A percentile compares a stretch with the other conserved stretches of the same genome.
Evolutionary conservation across 2,888 invertebrate genomes (phyloP).

Genomic region (Lamproptera curius): DNA sequence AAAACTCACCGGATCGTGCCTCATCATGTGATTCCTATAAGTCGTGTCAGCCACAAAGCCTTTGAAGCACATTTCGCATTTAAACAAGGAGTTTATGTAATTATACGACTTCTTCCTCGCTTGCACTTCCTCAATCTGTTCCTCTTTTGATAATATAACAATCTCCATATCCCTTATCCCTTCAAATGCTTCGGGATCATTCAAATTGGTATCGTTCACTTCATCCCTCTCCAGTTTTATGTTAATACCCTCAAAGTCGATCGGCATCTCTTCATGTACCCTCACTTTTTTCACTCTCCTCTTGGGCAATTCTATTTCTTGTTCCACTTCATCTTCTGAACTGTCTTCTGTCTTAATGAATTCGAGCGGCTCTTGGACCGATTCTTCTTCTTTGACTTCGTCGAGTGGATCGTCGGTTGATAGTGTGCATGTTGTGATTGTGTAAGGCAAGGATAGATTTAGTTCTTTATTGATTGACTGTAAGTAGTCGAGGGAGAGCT

Average conservation of each 20-base stretch:
- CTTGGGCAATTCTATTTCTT: no score
- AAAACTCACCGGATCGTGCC: constrained; percentile 48
- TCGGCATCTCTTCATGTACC: background rate
- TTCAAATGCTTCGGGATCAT: constrained; percentile 20
- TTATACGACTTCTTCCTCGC: constrained; percentile 43
- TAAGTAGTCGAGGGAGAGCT: constrained; percentile 7
- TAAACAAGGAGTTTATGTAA: constrained; percentile 51
- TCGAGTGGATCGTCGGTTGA: background rate
- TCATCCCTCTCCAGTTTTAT: constrained; percentile 4
- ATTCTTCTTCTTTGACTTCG: constrained; percentile 1
- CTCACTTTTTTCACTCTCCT: constrained; percentile 7
- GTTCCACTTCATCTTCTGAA: no score
- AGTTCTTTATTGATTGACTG: constrained; percentile 19
- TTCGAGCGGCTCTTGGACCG: background rate
- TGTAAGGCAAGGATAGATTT: constrained; percentile 1
- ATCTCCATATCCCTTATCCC: constrained; percentile 37
- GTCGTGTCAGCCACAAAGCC: constrained; percentile 54
- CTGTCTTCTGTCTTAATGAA: background rate
- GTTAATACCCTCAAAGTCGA: constrained; percentile 6
- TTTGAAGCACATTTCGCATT: constrained; percentile 56
- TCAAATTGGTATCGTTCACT: constrained; percentile 18
- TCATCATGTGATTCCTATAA: constrained; percentile 53
- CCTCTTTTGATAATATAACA: constrained; percentile 40
- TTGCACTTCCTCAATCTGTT: constrained; percentile 49
- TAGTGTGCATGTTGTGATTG: background rate